phyloP scores from a whole-genome alignment of 2,888 invertebrate genomes.

The Drosophila testacea region DNA sequence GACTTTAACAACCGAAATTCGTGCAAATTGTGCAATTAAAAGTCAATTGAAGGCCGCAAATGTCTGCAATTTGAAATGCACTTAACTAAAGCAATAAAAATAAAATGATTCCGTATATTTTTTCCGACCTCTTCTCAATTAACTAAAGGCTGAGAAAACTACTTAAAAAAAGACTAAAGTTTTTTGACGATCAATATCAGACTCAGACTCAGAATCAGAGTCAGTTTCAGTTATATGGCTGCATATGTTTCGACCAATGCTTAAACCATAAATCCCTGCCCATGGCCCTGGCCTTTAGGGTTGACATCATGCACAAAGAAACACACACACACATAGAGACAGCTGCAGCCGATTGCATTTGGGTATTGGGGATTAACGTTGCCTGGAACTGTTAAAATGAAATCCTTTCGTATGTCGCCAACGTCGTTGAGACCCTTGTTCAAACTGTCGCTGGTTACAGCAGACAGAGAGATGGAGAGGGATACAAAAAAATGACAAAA shows the following conservation, averaged over 20 bases:
- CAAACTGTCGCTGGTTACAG: constrained; percentile 69
- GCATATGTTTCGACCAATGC: constrained; percentile 44
- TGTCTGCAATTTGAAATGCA: constrained; percentile 33
- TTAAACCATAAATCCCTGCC: constrained; percentile 65
- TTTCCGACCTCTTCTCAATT: not conserved
- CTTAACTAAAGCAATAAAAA: constrained; percentile 13
- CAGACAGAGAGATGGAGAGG: not conserved
- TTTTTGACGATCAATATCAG: not conserved
- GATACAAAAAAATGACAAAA: constrained; percentile 53
- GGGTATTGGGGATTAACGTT: constrained; percentile 81
- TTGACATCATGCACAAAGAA: constrained; percentile 11
- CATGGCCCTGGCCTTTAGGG: constrained; percentile 56
- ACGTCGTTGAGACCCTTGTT: constrained; percentile 71
- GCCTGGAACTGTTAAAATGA: constrained; percentile 80
- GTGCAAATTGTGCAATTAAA: constrained; percentile 69
- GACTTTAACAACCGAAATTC: constrained; percentile 32
- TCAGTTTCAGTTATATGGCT: constrained; percentile 28
- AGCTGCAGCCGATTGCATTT: constrained; percentile 76
- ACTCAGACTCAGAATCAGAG: not conserved
- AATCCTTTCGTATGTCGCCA: constrained; percentile 74
- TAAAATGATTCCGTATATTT: not conserved
- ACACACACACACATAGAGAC: constrained; percentile 17
- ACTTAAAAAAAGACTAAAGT: not conserved
- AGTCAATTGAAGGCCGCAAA: constrained; percentile 60
- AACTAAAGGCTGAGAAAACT: too few species aligned